Percentiles rank a stretch among this genome's conserved stretches.
Conservation (phyloP, 2,888 invertebrate species). For the Mycalesis mineus region DNA sequence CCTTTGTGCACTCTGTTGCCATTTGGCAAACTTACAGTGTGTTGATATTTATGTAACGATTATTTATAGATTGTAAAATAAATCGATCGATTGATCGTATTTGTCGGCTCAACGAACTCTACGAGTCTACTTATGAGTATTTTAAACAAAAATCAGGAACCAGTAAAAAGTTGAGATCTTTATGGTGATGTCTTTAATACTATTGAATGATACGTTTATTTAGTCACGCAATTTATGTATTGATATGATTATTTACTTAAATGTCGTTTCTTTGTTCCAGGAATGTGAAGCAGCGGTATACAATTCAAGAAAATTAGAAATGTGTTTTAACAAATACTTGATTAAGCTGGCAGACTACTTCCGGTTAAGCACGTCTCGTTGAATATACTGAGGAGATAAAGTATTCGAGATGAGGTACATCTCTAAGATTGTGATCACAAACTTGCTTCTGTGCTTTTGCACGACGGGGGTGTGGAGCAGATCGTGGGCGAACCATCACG, state of each 20-base stretch:
- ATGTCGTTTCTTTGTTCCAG: constrained; percentile 51
- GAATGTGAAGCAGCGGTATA: constrained; percentile 36
- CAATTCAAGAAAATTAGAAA: constrained; percentile 47
- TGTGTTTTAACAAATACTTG: constrained; percentile 68
- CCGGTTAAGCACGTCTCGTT: constrained; percentile 58
- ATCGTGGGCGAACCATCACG: constrained; percentile 75
- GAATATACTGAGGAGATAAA: constrained; percentile 30
- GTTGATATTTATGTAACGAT: no score
- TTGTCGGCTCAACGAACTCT: no score
- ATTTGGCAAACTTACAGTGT: no score
- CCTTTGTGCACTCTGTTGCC: no score
- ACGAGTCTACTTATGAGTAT: no score
- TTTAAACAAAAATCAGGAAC: no score
- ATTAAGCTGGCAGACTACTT: constrained; percentile 67
- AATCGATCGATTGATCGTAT: no score
- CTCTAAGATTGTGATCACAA: constrained; percentile 65
- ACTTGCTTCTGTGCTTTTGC: constrained; percentile 59
- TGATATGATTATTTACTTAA: not conserved
- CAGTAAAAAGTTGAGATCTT: no score
- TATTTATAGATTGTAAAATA: no score
- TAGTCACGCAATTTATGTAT: no score
- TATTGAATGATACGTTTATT: no score
- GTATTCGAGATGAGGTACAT: constrained; percentile 55
- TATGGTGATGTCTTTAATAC: no score
- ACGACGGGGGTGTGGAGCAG: constrained; percentile 55